These are phyloP conservation scores for Thecophora atra DNA, from an alignment of 2,888 invertebrate species.

Conservation along the genomic window DNA sequence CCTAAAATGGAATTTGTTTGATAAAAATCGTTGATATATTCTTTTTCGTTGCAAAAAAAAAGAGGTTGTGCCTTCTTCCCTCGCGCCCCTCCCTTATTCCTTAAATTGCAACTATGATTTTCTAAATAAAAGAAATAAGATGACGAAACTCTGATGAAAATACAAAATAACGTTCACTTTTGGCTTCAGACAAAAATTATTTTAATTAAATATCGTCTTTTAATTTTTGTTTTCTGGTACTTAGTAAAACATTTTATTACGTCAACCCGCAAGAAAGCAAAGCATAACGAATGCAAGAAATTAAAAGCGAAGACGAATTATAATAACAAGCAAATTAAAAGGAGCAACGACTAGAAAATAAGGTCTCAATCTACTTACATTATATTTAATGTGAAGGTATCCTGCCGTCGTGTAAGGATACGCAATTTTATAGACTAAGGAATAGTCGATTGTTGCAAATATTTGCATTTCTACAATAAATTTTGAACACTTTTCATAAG, in stretches of 20 bases:
- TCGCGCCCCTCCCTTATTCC: too few species aligned
- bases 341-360: neutral
- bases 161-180: slow-evolving; percentile 8
- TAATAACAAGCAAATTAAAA: neutral
- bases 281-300: neutral
- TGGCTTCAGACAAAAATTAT: slow-evolving; percentile 34
- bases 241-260: neutral
- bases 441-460: too few species aligned
- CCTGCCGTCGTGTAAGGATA: neutral
- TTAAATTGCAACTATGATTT: too few species aligned
- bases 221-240: neutral
- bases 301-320: neutral
- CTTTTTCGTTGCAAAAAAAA: too few species aligned
- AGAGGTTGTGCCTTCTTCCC: too few species aligned
- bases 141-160: neutral
- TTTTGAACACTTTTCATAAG: too few species aligned
- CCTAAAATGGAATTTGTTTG: too few species aligned
- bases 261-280: neutral
- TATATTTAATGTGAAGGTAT: too few species aligned
- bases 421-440: neutral
- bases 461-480: too few species aligned
- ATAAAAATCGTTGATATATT: too few species aligned
- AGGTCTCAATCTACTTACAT: too few species aligned
- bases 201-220: slow-evolving; percentile 34
- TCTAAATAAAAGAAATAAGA: neutral